Percentiles rank a stretch among this genome's conserved stretches.
phyloP scores from a whole-genome alignment of 1,140 invertebrate genomes.

The Rhagoletis zephyria region DNA sequence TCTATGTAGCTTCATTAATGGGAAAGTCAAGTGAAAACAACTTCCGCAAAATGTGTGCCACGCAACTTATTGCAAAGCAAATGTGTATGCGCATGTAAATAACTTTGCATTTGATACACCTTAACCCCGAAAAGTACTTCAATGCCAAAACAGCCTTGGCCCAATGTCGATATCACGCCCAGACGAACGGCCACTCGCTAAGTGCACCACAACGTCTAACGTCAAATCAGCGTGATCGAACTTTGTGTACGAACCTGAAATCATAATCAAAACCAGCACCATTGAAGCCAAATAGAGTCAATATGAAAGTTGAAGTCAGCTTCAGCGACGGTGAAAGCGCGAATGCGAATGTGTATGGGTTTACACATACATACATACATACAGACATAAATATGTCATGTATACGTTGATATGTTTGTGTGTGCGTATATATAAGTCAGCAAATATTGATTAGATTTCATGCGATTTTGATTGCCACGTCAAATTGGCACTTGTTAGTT shows the following conservation, averaged over 20 bases:
- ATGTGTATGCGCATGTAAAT: too few relatives aligned
- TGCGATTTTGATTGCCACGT: constrained; percentile 39
- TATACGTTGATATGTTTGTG: not conserved
- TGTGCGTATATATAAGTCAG: not conserved
- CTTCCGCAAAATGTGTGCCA: too few relatives aligned
- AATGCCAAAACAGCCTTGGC: not conserved
- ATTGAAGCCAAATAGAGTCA: not conserved
- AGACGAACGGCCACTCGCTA: not conserved
- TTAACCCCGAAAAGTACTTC: constrained; percentile 32
- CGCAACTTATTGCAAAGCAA: too few relatives aligned
- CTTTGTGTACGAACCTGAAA: not conserved
- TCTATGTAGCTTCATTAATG: too few relatives aligned
- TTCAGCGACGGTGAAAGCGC: not conserved
- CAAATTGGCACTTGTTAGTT: constrained; percentile 37
- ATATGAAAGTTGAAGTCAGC: not conserved
- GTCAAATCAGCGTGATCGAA: not conserved
- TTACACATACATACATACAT: not conserved
- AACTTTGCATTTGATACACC: not conserved
- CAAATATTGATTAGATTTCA: constrained; percentile 41
- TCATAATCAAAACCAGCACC: not conserved
- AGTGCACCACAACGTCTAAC: not conserved
- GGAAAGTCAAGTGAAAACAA: too few relatives aligned
- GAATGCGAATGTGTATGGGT: not conserved
- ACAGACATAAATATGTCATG: not conserved
- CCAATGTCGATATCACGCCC: not conserved